Percentiles rank a stretch among this genome's conserved stretches.
phyloP scores from a whole-genome alignment of 2,888 invertebrate genomes.

The Cremastinae sp. region DNA sequence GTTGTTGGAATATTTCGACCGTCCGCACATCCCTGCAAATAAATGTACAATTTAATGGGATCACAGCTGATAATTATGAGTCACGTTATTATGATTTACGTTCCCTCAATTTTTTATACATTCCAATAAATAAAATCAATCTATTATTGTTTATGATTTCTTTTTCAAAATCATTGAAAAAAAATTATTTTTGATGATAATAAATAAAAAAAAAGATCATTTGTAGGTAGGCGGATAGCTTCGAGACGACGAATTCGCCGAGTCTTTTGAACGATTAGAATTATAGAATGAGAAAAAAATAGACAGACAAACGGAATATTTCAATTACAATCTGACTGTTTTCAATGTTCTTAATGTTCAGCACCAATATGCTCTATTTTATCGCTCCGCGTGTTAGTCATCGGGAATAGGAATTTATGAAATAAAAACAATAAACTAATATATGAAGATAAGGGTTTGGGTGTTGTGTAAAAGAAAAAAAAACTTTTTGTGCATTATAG shows the following conservation, averaged over 20 bases:
- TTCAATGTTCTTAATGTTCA: conserved; percentile 75
- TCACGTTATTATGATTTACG: background rate
- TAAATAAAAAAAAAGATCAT: background rate
- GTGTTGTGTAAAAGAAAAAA: conserved; percentile 1
- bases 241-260: conserved; percentile 21
- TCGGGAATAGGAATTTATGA: background rate
- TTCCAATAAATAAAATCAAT: too few species aligned
- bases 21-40: conserved; percentile 61
- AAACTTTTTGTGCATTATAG: conserved; percentile 63
- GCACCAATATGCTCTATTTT: conserved; percentile 66
- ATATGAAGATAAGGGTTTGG: conserved; percentile 5
- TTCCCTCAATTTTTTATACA: background rate
- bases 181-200: background rate
- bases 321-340: conserved; percentile 69
- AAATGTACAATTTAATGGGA: conserved; percentile 44
- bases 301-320: conserved; percentile 45
- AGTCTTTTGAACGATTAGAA: conserved; percentile 26
- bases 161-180: background rate
- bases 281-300: too few species aligned
- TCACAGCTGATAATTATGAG: conserved; percentile 22
- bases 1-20: conserved; percentile 49
- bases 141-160: too few species aligned
- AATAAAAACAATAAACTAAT: conserved; percentile 13
- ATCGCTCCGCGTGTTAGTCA: conserved; percentile 27
- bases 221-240: conserved; percentile 15